Evolutionary conservation across 2,113 vertebrate genomes (phyloP), one percentile per base, ranked within the genome.

Genomic region (Pelecanus crispus): DNA sequence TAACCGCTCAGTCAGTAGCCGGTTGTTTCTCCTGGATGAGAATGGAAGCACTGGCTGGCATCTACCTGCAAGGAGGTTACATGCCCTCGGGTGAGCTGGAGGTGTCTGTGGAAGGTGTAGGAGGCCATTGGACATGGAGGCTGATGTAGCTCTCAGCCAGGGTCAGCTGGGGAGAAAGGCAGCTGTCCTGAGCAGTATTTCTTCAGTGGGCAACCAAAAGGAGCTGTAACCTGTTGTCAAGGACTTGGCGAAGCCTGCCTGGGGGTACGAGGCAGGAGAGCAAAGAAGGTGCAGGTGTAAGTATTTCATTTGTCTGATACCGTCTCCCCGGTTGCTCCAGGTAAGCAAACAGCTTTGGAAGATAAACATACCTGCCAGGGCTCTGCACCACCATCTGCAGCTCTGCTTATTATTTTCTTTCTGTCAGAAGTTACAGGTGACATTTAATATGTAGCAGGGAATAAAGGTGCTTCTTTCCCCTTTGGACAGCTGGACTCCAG

Each of bases 401-500:
- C 78, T 91, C 89, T 84, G 68, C 91, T 87, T 84, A 42, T 92
- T 88, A 26, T 91, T 92, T 95, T 65, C 55, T 80, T 77, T 77
- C 74, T 78, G 59, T 80, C 50, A 71, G 56, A 73, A 94, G 81
- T 83, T 44, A 34, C 79, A 95, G 95, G 86, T 73, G 96, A 86
- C 73, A 50, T 93, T 90, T 94, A 84, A 86, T 86, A 65, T 38
- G 70, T 82, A 65, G 70, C 77, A 84, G 92, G 68, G 94, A 96
- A 90, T 92, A 97, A 94, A 97, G 94, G 88, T 96, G 59, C 75
- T 93, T 81, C 93, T 95, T 96, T 95, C 75, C 81, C 73, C 89
- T 96, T 94, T 82, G 80, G 95, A 88, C 95, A 96, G 96, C 95
- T 96, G 94, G 93, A 94, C 92, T 95, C 72, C 74, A 38, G 72